Percentiles rank a stretch among this genome's conserved stretches.
phyloP scores from a whole-genome alignment of 2,113 vertebrate species.

The Gopherus flavomarginatus region DNA sequence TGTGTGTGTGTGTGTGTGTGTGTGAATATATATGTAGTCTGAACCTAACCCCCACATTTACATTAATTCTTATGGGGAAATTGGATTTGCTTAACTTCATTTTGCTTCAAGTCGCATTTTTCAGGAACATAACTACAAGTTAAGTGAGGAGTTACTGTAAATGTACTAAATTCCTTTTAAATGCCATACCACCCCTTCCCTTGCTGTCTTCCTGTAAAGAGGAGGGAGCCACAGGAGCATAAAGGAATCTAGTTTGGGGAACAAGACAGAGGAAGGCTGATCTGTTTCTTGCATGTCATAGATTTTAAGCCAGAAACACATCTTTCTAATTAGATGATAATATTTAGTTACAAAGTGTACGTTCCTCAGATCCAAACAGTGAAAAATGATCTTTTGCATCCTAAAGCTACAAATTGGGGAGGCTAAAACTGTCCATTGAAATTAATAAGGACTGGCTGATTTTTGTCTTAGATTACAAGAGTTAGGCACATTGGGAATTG shows the following conservation, averaged over 20 bases:
- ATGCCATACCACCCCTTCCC: constrained; percentile 11
- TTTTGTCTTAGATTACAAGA: constrained; percentile 27
- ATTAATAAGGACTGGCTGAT: constrained; percentile 48
- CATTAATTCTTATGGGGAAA: too few relatives aligned
- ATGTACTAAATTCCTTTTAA: constrained; percentile 46
- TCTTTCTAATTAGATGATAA: constrained; percentile 49
- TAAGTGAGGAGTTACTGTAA: not conserved
- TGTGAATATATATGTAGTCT: too few relatives aligned
- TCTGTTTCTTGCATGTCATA: constrained; percentile 31
- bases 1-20: too few relatives aligned
- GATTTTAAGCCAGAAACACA: constrained; percentile 54
- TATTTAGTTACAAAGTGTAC: constrained; percentile 52
- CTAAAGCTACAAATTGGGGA: constrained; percentile 39
- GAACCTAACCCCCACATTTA: too few relatives aligned
- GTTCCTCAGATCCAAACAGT: constrained; percentile 43
- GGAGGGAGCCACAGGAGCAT: constrained; percentile 36
- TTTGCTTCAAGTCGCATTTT: too few relatives aligned
- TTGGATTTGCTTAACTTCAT: too few relatives aligned
- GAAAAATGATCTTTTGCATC: not conserved
- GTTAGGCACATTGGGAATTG: not conserved
- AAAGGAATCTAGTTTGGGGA: constrained; percentile 61
- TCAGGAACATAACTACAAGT: too few relatives aligned
- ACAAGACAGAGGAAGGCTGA: constrained; percentile 61
- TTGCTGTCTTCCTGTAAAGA: constrained; percentile 59
- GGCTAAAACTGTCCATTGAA: constrained; percentile 32